A percentile compares a stretch with the other conserved stretches of the same genome.
phyloP scores from a whole-genome alignment of 2,888 invertebrate genomes.

The Agrotis puta region DNA sequence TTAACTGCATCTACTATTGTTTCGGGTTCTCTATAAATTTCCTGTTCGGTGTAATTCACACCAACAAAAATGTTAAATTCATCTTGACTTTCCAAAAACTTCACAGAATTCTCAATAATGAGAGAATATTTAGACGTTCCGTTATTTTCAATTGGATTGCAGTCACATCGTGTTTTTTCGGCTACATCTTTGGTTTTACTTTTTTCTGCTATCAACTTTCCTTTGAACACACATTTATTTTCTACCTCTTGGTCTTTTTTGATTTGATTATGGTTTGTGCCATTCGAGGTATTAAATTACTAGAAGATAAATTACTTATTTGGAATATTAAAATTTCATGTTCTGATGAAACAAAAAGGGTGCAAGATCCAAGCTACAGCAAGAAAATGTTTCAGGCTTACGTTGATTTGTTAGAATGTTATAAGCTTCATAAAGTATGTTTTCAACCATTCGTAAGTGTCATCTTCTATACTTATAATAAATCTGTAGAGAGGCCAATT shows the following conservation, averaged over 20 bases:
- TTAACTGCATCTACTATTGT: constrained; percentile 29
- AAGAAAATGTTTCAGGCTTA: constrained; percentile 28
- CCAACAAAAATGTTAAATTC: constrained; percentile 4
- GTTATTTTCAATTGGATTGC: constrained; percentile 21
- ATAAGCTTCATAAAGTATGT: constrained; percentile 8
- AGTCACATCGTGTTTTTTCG: neutral
- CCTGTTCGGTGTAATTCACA: neutral
- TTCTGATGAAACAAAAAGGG: neutral
- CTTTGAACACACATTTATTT: neutral
- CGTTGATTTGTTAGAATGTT: constrained; percentile 29
- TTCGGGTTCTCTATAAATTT: constrained; percentile 27
- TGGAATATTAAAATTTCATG: constrained; percentile 23
- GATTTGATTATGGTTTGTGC: constrained; percentile 32
- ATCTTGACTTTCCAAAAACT: constrained; percentile 34
- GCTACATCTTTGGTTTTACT: neutral
- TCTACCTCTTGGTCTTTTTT: constrained; percentile 22
- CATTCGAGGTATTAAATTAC: constrained; percentile 19
- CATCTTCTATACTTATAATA: no score
- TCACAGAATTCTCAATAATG: constrained; percentile 30
- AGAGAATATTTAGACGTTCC: neutral
- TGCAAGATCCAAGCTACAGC: neutral
- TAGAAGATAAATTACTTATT: constrained; percentile 18
- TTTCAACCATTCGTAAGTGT: constrained; percentile 30
- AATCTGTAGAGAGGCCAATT: no score
- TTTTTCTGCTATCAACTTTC: neutral